Conservation (phyloP, 92 coral and sea anemone species). For the Nematostella vectensis region DNA sequence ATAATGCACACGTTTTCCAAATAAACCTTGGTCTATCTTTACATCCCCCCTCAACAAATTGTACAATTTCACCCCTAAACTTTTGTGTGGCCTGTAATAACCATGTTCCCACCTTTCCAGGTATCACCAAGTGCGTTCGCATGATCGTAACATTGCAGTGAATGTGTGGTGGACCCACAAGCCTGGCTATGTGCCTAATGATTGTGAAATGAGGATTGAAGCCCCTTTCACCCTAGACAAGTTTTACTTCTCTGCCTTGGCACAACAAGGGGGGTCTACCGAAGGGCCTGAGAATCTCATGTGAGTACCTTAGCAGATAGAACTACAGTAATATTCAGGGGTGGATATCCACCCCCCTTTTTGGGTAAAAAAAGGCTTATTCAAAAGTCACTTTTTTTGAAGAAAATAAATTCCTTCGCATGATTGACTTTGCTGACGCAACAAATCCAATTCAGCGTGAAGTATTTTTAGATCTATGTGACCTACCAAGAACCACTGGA, state of each 20-base stretch:
- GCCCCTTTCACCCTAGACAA: slow-evolving; percentile 53
- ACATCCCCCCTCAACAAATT: too few relatives aligned
- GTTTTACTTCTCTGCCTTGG: slow-evolving; percentile 51
- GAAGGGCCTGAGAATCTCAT: slow-evolving; percentile 40
- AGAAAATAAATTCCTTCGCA: too few relatives aligned
- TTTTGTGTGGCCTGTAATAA: background rate
- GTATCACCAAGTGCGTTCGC: slow-evolving; percentile 93
- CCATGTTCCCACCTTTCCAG: slow-evolving; percentile 18
- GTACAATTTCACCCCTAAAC: too few relatives aligned
- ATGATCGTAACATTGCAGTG: slow-evolving; percentile 92
- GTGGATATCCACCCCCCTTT: too few relatives aligned
- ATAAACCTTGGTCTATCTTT: too few relatives aligned
- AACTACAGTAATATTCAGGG: background rate
- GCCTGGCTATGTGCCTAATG: slow-evolving; percentile 46
- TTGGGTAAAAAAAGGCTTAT: too few relatives aligned
- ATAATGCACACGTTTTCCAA: too few relatives aligned
- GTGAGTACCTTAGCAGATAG: slow-evolving; percentile 56
- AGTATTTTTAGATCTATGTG: too few relatives aligned
- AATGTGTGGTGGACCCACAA: slow-evolving; percentile 90
- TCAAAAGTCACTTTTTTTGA: too few relatives aligned
- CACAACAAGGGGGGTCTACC: slow-evolving; percentile 4
- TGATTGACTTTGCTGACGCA: too few relatives aligned
- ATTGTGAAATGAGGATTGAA: slow-evolving; percentile 59
- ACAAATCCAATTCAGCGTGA: too few relatives aligned
- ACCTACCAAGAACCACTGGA: too few relatives aligned